Base-by-base conservation (phyloP, 2,113 vertebrate species). In the Marcusenius ussheri region DNA sequence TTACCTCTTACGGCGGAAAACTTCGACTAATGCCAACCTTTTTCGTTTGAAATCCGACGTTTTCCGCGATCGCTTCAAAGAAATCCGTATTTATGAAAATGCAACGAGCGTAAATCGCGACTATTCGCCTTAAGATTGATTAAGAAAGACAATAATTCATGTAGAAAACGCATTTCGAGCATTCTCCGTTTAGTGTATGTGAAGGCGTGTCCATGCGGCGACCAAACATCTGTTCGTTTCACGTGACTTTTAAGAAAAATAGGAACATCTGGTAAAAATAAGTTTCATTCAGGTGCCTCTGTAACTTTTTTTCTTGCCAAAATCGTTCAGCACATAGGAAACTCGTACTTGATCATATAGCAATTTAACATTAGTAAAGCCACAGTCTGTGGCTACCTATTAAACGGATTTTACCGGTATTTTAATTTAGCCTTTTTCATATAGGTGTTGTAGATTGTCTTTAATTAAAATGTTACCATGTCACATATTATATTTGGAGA, bases 11-110 rank as follows among this genome's bases (percentile, higher is more conserved):
- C 95, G 94, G 94, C 92, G 42, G 92, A 90, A 93, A 92, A 92
- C 95, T 95, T 95, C 95, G 95, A 96, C 96, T 96, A 94, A 95
- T 95, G 95, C 95, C 95, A 95, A 95, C 93, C 93, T 80, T 95
- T 94, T 91, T 93, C 93, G 92, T 91, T 92, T 77, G 95, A 95
- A 94, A 95, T 93, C 90, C 39, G 93, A 95, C 93, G 91, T 94
- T 94, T 90, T 91, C 88, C 89, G 93, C 94, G 95, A 27, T 13
- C 10, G 24, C 77, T 45, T 95, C 94, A 94, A 94, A 95, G 53
- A 83, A 0, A 56, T 0, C 7, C 2, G 21, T 1, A n/a, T 1
- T 88, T 58, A 0, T 58, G 90, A 93, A 83, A 83, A 91, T 92
- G 77, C 49, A 87, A 89, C 89, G 84, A 91, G 49, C 4, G 49